phyloP scores from a whole-genome alignment of 2,888 invertebrate genomes.

The Troides helena region DNA sequence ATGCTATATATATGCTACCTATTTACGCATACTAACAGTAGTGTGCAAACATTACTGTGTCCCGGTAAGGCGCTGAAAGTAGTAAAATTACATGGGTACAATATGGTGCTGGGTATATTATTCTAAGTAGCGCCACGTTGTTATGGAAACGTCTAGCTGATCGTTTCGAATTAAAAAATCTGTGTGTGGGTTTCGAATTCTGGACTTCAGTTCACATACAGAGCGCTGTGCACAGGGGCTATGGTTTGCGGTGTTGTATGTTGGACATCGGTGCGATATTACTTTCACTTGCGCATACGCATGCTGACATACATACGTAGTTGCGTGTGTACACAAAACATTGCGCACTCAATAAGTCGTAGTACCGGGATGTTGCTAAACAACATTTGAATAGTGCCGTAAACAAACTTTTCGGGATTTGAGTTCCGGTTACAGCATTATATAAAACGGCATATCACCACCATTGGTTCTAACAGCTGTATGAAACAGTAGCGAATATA shows the following conservation, averaged over 20 bases:
- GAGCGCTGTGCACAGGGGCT: neutral
- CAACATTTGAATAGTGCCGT: neutral
- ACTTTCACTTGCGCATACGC: constrained; percentile 15
- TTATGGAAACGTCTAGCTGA: too few relatives aligned
- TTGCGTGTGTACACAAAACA: neutral
- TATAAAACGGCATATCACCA: too few relatives aligned
- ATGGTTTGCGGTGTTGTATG: constrained; percentile 1
- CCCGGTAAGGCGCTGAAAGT: too few relatives aligned
- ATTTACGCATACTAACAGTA: too few relatives aligned
- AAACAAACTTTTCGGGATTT: neutral
- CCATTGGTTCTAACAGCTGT: neutral
- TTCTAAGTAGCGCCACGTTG: too few relatives aligned
- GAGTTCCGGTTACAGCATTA: neutral
- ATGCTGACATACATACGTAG: constrained; percentile 25
- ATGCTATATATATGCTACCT: too few relatives aligned
- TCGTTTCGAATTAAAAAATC: too few relatives aligned
- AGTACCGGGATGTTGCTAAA: neutral
- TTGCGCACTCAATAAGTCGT: neutral
- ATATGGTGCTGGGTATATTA: too few relatives aligned
- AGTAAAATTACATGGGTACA: too few relatives aligned
- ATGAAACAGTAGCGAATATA: neutral
- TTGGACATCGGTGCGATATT: constrained; percentile 1
- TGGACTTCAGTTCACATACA: constrained; percentile 1
- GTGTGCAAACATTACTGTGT: too few relatives aligned
- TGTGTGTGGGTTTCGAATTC: neutral